Base-by-base conservation (phyloP, 2,888 invertebrate genomes). In the Hymenopus coronatus region DNA sequence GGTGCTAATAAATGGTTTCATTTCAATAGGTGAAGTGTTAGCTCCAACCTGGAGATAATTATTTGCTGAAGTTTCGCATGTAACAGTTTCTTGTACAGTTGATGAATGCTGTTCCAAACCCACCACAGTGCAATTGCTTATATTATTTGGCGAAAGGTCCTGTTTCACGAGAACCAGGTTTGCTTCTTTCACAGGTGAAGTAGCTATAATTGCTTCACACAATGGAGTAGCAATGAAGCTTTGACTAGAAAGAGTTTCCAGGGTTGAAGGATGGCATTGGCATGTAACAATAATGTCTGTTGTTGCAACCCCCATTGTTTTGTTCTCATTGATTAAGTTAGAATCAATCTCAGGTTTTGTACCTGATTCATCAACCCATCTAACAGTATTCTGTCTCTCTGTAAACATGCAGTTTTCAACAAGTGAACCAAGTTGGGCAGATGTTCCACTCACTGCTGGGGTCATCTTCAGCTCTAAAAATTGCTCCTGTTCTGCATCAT, bases 281-380 rank as follows among this genome's bases (percentile, higher is more conserved):
- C 90, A 90, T 0, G 89, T 89, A 7, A 90, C 89, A 85, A 90
- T 90, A 8, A 90, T 90, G 28, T 90, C 88, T 27, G 90, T 83
- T 82, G 89, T 85, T 27, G 28, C 81, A 70, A 70, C 54, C 7
- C 33, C 86, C 28, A 30, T 83, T 7, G 40, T 30, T 46, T 85
- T 87, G 33, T 25, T 85, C 83, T 85, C 25, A 20, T 46, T 82
- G 6, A 88, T 82, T 28, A 84, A 70, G 30, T 27, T 89, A 15
- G 88, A 9, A 9, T 54, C 85, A n/a, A 88, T 82, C 33, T 30
- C 82, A 70, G 27, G 28, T 25, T 89, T 89, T 70, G 54, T 3
- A 70, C 54, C 54, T 70, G 54, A 12, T 82, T 89, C 87, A 25
- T 85, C 85, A 25, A 82, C 33, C 90, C 88, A 88, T 30, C 46